These are phyloP conservation scores for Ameiurus melas DNA, from an alignment of 2,113 vertebrate species.

Conservation along the genomic window DNA sequence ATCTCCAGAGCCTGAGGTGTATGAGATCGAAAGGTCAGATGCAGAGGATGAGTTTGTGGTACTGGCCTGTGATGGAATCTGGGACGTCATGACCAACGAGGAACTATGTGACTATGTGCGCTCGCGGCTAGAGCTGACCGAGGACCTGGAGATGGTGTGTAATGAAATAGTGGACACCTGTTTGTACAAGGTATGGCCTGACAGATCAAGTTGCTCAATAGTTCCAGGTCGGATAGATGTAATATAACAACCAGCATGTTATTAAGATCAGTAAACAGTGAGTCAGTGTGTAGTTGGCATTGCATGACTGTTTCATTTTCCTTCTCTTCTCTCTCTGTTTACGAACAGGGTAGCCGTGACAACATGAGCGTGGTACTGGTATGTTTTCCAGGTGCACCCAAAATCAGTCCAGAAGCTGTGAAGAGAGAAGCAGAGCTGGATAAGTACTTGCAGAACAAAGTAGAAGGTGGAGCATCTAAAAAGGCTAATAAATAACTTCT, in stretches of 20 bases:
- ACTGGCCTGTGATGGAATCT: slow-evolving; percentile 89
- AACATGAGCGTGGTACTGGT: slow-evolving; percentile 93
- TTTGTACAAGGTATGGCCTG: slow-evolving; percentile 84
- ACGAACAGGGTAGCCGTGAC: slow-evolving; percentile 84
- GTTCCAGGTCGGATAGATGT: background rate
- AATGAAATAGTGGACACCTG: slow-evolving; percentile 93
- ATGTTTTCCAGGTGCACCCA: slow-evolving; percentile 88
- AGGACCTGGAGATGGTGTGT: slow-evolving; percentile 90
- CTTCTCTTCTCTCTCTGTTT: slow-evolving; percentile 54
- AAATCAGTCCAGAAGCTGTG: slow-evolving; percentile 85
- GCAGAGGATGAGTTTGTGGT: slow-evolving; percentile 85
- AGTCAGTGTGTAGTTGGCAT: slow-evolving; percentile 9
- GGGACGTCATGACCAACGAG: slow-evolving; percentile 93
- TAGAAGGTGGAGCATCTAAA: slow-evolving; percentile 91
- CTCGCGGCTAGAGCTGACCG: slow-evolving; percentile 86
- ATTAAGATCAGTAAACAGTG: background rate
- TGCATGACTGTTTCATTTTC: slow-evolving; percentile 44
- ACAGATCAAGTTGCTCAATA: slow-evolving; percentile 2
- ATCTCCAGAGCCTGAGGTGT: slow-evolving; percentile 89
- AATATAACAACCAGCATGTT: background rate
- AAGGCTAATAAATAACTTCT: slow-evolving; percentile 82
- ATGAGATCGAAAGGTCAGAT: slow-evolving; percentile 83
- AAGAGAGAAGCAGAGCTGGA: slow-evolving; percentile 86
- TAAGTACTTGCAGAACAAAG: slow-evolving; percentile 86
- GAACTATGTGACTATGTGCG: slow-evolving; percentile 90